A percentile compares a stretch with the other conserved stretches of the same genome.
Conservation (phyloP, 2,797 vertebrate species). For the Neosalanx taihuensis region DNA sequence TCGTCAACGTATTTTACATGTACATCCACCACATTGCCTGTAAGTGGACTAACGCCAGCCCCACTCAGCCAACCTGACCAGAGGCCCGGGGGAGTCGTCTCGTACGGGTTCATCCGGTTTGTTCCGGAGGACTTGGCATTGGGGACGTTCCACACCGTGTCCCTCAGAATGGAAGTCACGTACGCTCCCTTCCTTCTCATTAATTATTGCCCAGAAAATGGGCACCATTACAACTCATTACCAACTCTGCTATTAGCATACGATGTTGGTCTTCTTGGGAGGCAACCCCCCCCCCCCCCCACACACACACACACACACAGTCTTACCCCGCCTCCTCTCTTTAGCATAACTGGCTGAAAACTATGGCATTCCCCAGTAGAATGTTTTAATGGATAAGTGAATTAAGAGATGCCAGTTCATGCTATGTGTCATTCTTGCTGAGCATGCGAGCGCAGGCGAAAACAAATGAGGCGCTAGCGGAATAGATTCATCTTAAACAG, state of each 20-base stretch:
- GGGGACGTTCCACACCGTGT: neutral
- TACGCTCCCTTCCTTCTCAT: conserved; percentile 19
- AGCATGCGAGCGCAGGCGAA: conserved; percentile 25
- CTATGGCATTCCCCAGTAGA: conserved; percentile 19
- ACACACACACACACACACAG: neutral
- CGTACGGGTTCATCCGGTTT: neutral
- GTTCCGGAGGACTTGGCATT: neutral
- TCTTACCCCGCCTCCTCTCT: neutral
- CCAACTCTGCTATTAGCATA: conserved; percentile 34
- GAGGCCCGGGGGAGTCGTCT: too few species aligned
- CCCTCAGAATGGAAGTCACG: conserved; percentile 8
- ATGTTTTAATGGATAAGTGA: conserved; percentile 31
- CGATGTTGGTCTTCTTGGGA: conserved; percentile 16
- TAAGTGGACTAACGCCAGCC: neutral
- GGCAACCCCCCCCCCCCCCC: neutral
- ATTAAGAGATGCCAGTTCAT: conserved; percentile 23
- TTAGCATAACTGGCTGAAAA: conserved; percentile 19
- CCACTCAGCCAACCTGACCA: neutral
- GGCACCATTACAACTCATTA: conserved; percentile 30
- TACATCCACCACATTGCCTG: neutral
- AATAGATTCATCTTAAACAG: conserved; percentile 28
- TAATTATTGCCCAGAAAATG: conserved; percentile 40
- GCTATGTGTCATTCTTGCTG: conserved; percentile 7
- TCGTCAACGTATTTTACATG: neutral
- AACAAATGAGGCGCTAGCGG: conserved; percentile 31